A percentile compares a stretch with the other conserved stretches of the same genome.
Evolutionary conservation across 2,797 vertebrate species (phyloP).

Genomic region (Threskiornis aethiopicus): DNA sequence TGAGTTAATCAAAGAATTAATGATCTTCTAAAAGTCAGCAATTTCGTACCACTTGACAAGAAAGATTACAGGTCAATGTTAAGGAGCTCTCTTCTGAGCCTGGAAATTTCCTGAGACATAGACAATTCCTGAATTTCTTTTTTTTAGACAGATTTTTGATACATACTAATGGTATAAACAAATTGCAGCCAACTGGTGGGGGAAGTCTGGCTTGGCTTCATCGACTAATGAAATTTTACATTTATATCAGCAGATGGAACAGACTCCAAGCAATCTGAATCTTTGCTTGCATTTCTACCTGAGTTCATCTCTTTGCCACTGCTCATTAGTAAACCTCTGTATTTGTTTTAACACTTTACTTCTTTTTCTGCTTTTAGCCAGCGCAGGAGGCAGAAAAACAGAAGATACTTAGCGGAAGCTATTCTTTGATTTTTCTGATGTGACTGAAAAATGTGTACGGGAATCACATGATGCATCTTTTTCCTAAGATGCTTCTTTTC

Average conservation of each 20-base stretch:
- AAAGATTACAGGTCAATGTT: not conserved
- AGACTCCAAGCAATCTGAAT: not conserved
- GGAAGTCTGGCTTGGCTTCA: not conserved
- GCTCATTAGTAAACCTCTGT: not conserved
- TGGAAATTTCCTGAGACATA: not conserved
- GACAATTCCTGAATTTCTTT: not conserved
- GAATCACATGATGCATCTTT: not conserved
- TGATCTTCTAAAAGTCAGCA: slow-evolving; percentile 1
- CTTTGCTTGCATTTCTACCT: not conserved
- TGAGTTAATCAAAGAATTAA: slow-evolving; percentile 42
- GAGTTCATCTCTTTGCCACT: not conserved
- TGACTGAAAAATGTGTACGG: not conserved
- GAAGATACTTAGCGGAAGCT: not conserved
- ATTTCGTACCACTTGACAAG: slow-evolving; percentile 2
- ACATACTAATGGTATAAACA: not conserved
- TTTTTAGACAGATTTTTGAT: not conserved
- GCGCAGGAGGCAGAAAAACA: not conserved
- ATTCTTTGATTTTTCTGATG: not conserved
- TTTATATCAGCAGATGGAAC: not conserved
- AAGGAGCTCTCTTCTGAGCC: not conserved
- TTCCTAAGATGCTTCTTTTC: not conserved
- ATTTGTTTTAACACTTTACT: not conserved
- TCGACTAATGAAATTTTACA: not conserved
- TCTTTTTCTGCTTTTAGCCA: not conserved
- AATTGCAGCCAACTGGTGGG: not conserved